A percentile compares a stretch with the other conserved stretches of the same genome.
These are phyloP conservation scores for Lepidochitona cinerea DNA, from an alignment of 2,888 invertebrate species.

Conservation along the genomic window DNA sequence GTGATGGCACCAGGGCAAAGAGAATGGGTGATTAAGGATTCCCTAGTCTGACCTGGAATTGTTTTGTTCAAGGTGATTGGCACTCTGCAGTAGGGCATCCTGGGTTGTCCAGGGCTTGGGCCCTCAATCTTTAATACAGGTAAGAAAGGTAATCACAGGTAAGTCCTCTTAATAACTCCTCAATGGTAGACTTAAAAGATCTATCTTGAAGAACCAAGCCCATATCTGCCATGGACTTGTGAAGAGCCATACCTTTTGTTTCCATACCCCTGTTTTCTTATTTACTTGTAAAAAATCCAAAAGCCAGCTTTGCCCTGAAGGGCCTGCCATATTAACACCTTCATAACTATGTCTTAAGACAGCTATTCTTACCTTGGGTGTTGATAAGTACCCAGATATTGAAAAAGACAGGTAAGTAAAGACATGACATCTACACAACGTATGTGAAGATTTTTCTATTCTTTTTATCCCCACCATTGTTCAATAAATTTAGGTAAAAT, in stretches of 20 bases:
- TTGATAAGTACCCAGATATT: too few species aligned
- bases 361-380: too few species aligned
- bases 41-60: not conserved
- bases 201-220: not conserved
- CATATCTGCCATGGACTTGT: not conserved
- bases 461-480: too few species aligned
- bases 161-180: not conserved
- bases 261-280: not conserved
- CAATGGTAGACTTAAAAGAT: not conserved
- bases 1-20: not conserved
- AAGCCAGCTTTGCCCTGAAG: not conserved
- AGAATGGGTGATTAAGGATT: not conserved
- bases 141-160: not conserved
- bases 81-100: not conserved
- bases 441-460: too few species aligned
- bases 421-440: too few species aligned
- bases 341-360: too few species aligned
- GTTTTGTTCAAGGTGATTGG: slow-evolving; percentile 5
- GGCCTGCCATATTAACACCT: not conserved
- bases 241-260: not conserved
- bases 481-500: too few species aligned
- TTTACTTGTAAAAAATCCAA: not conserved
- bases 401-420: too few species aligned
- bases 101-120: slow-evolving; percentile 5
- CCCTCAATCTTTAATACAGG: not conserved